A percentile compares a stretch with the other conserved stretches of the same genome.
These are phyloP conservation scores for Mechanitis mazaeus DNA, from an alignment of 2,888 invertebrate species.

Conservation along the genomic window DNA sequence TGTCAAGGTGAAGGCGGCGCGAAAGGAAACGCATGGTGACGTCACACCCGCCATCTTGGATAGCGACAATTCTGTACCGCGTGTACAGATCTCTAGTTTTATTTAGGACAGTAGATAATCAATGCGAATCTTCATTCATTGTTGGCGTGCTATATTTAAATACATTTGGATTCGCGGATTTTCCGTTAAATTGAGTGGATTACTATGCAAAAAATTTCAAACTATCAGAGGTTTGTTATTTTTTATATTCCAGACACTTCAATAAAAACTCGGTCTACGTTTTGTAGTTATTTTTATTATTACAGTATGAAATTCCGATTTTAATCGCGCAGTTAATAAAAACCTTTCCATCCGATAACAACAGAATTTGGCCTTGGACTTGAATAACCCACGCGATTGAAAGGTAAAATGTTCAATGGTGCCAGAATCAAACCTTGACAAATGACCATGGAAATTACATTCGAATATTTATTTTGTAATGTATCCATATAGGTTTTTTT, in stretches of 20 bases:
- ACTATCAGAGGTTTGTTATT: no score
- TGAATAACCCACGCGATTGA: conserved; percentile 22
- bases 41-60: conserved; percentile 62
- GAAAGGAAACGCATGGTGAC: conserved; percentile 69
- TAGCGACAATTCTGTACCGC: conserved; percentile 32
- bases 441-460: not conserved
- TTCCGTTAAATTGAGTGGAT: no score
- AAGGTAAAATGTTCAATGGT: conserved; percentile 18
- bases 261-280: not conserved
- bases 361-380: conserved; percentile 26
- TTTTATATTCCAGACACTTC: not conserved
- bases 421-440: conserved; percentile 12
- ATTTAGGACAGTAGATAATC: conserved; percentile 46
- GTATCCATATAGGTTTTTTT: not conserved
- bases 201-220: no score
- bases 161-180: not conserved
- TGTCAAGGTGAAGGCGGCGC: conserved; percentile 69
- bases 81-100: conserved; percentile 42
- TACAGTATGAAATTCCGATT: conserved; percentile 15
- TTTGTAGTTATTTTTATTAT: conserved; percentile 5
- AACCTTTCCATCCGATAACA: conserved; percentile 26
- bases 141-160: conserved; percentile 29
- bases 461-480: not conserved
- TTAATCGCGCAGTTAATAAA: conserved; percentile 15
- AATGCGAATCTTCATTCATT: conserved; percentile 33